phyloP scores from a whole-genome alignment of 2,888 invertebrate species.

The Gymnocheta viridis region DNA sequence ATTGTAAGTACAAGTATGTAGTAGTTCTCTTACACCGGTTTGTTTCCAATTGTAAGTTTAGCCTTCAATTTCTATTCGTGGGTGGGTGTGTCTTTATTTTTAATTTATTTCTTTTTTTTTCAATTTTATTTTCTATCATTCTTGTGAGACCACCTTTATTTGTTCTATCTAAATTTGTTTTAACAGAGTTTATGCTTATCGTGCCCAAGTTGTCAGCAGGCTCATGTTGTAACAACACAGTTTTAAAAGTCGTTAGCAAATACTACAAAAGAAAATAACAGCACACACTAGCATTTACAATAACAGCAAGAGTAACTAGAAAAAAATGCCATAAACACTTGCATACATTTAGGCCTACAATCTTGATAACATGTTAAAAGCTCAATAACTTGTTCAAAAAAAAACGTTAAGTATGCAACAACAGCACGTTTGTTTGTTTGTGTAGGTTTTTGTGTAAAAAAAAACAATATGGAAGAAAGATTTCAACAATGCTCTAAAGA shows the following conservation, averaged over 20 bases:
- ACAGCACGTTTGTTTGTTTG: neutral
- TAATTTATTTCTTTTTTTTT: constrained; percentile 59
- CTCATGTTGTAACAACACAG: constrained; percentile 59
- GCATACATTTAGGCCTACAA: constrained; percentile 70
- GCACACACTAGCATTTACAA: constrained; percentile 13
- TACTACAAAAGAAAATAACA: constrained; percentile 10
- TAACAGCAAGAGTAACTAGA: constrained; percentile 12
- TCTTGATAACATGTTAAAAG: constrained; percentile 68
- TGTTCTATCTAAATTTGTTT: constrained; percentile 50
- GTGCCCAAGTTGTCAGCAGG: constrained; percentile 67
- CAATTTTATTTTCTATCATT: constrained; percentile 31
- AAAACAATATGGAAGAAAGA: neutral
- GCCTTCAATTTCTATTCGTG: neutral
- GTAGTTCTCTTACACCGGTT: constrained; percentile 12
- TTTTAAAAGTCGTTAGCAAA: constrained; percentile 61
- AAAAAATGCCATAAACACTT: constrained; percentile 57
- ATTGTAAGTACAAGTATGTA: neutral
- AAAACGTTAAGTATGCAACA: constrained; percentile 46
- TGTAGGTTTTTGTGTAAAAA: neutral
- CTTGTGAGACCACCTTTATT: constrained; percentile 62
- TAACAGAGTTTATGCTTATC: constrained; percentile 61
- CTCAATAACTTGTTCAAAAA: constrained; percentile 66
- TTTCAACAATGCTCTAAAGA: constrained; percentile 14
- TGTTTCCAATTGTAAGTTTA: neutral
- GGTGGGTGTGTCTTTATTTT: constrained; percentile 54